Base-by-base conservation (phyloP, 2,888 invertebrate genomes). In the Nomada fucata region DNA sequence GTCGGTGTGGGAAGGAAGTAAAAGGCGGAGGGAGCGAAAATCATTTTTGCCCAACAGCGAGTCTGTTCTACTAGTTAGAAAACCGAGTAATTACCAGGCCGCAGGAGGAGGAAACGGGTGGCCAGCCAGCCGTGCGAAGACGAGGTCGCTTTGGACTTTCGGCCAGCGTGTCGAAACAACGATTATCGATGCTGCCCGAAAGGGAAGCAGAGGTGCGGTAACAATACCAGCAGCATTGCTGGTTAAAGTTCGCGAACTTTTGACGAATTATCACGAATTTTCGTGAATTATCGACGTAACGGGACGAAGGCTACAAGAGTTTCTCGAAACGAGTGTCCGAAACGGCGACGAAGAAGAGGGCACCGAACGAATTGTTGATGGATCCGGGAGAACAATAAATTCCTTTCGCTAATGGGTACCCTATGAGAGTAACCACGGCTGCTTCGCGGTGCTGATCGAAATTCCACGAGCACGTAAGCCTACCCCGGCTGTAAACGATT, bases 111-210 rank as follows among this genome's bases (percentile, higher is more conserved):
- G 70, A 75, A 85, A 63, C 55, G 61, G 52, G 20, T 26, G 61
- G 50, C 44, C 81, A 81, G 79, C 70, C 61, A 76, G 59, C 72
- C 83, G 78, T 85, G n/a, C 78, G 65, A 83, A 76, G 55, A 53
- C 83, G 80, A 85, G 83, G 83, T 70, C 79, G 55, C 53, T 20
- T 42, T 20, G 15, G 55, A 23, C 53, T 65, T 67, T 69, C 36
- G 70, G 20, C 23, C 18, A 75, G 15, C 15, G 20, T 44, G 42
- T 11, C 42, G 53, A 63, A 57, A 52, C 18, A 53, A 44, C 52
- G 47, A 65, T 73, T 61, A n/a, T 59, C 26, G 13, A 52, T 23
- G 55, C 59, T 15, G 11, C 13, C 23, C 0, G 52, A 3, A n/a
- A 67, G 18, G 18, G 3, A 18, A 29, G 23, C 20, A 47, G 23